Base-by-base conservation (phyloP, 2,797 vertebrate species). In the Varecia variegata region DNA sequence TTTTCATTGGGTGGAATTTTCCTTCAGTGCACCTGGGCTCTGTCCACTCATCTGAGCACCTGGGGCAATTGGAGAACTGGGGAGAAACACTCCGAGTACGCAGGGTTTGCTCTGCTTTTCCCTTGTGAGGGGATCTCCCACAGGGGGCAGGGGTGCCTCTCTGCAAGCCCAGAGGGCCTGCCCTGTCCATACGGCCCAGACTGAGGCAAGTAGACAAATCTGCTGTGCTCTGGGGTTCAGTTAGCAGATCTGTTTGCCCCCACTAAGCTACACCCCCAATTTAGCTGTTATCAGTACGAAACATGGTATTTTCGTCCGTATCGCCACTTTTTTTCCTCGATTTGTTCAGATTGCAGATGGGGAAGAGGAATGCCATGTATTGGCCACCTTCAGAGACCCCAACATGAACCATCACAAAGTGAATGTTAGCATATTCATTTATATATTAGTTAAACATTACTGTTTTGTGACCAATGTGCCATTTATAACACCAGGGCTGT, bases 181-280 rank as follows among this genome's bases (percentile, higher is more conserved):
- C 71, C 35, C 15, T 27, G 3, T 27, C 5, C 60, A 8, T 3
- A 3, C 3, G 32, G 17, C 47, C 65, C 50, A 68, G 68, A 40
- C 35, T 0, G 3, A 60, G 30, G 21, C 2, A 9, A 25, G 12
- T 6, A 7, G 10, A 15, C 2, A 25, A 11, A 21, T 9, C 17
- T 84, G 20, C 5, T 18, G 2, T 11, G 7, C 38, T n/a, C 30
- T 5, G 50, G 68, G 25, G 25, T 15, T 60, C 50, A 2, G 3
- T 40, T 25, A 56, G 56, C 32, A 77, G 71, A 15, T 32, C 45
- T 1, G 0, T 13, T 40, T 30, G 27, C 10, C 56, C 13, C 12
- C 43, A 11, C 38, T 13, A 5, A 84, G 14, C 77, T 58, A 10
- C 50, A 17, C 11, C 25, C 25, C 52, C 58, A 35, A 3, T 1